Evolutionary conservation across 1,140 invertebrate genomes (phyloP), one percentile per base, ranked within the genome.

Genomic region (Psilanteris sp.): DNA sequence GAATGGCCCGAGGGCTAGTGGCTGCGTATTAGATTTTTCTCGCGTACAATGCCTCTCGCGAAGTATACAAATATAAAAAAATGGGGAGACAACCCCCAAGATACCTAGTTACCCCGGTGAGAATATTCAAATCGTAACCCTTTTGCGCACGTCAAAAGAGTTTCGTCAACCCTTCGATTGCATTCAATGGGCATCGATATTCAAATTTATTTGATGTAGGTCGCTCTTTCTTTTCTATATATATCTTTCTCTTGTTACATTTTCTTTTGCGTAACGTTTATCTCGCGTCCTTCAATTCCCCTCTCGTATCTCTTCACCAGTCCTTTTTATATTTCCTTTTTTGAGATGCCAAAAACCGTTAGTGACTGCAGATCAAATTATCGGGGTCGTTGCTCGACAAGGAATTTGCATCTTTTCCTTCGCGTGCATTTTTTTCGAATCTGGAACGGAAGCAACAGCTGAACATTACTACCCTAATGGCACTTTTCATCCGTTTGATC

Each of bases 131-230:
- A 88, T 87, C 81, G 82, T 77, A 86, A 87, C 84, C 87, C 87
- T 85, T 87, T 80, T 73, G 77, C 75, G 78, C 55, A 41, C 46
- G 76, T 87, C 83, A 87, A 88, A 86, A 79, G 81, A 85, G 83
- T 80, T 79, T 84, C 80, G 79, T 79, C 81, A 78, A 88, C 87
- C 87, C 87, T 88, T 88, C 87, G 85, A 88, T 88, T 78, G 81
- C 79, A 87, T 87, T 88, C 86, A 88, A 88, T 87, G 80, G 85
- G 85, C 85, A 88, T 88, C 87, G 87, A 88, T 88, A 88, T 88
- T 88, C 87, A 88, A 88, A 88, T 88, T 87, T 87, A 85, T 87
- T 86, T 86, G 83, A 87, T 77, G 81, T 78, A 83, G 82, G 81
- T 83, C 77, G 71, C 70, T 78, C 62, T 36, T 67, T 72, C 54